Base-by-base conservation (phyloP, 1,140 invertebrate species). In the Hycleus phaleratus region DNA sequence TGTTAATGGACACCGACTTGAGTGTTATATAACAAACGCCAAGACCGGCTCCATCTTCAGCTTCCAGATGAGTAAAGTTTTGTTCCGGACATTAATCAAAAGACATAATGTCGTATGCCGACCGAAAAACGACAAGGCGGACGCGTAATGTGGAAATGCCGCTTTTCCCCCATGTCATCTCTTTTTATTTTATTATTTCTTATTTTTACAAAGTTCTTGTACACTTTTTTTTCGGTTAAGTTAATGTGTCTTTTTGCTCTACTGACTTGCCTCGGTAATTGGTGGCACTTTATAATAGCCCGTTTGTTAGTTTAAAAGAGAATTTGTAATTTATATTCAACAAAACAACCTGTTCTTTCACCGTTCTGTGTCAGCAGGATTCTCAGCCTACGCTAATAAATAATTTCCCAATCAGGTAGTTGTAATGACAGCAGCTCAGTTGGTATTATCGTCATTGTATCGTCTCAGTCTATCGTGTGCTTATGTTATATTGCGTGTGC, bases 351-450 rank as follows among this genome's bases (percentile, higher is more conserved):
- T 53, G 51, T 53, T 53, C 42, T 7, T 32, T 32, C 32, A 32
- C 32, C 32, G 32, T 32, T 32, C 40, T 53, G 42, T 53, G 51
- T 53, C 51, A 53, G 51, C 51, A 32, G 42, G 42, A 32, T 46
- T 45, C 10, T 42, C 42, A 38, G 38, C 46, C 51, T 11, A 53
- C 25, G 45, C 32, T 53, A 45, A 53, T 53, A 53, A 53, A 53
- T 53, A 46, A 53, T 53, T 53, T 46, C 46, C 51, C 51, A 53
- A 53, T 53, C 51, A 53, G 50, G 51, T 53, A 53, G 51, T 53
- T 53, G 51, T 53, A 53, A 53, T 53, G 51, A 53, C 51, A 53
- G 39, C 4, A 42, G 51, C 51, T 53, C 51, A 53, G 51, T 53
- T 53, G 51, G 51, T 53, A 53, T 53, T 53, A 53, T 53, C 51